phyloP scores from a whole-genome alignment of 92 coral and sea anemone genomes.

The Pocillopora meandrina region DNA sequence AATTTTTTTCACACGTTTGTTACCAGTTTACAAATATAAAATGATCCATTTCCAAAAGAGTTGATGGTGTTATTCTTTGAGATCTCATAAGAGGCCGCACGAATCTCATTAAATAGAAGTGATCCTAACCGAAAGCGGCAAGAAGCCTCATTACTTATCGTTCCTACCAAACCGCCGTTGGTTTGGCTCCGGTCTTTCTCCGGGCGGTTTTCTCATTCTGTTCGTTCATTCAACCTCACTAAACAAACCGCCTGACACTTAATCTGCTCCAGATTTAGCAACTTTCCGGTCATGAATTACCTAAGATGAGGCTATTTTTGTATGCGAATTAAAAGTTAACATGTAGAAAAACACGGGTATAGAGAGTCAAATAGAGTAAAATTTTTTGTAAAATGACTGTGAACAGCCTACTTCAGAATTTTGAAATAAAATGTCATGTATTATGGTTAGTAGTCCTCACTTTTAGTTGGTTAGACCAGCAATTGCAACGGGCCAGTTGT shows the following conservation, averaged over 20 bases:
- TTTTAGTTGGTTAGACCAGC: neutral
- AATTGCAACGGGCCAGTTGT: neutral
- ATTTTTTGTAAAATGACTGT: slow-evolving; percentile 31
- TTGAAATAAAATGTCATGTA: slow-evolving; percentile 21
- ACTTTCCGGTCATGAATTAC: slow-evolving; percentile 1
- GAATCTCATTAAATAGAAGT: too few relatives aligned
- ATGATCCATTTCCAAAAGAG: too few relatives aligned
- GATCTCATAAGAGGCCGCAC: too few relatives aligned
- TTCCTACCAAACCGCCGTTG: too few relatives aligned
- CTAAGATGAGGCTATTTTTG: slow-evolving; percentile 10
- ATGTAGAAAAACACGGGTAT: neutral
- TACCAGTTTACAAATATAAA: too few relatives aligned
- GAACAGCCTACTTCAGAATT: neutral
- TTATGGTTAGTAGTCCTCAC: neutral
- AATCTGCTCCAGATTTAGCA: neutral
- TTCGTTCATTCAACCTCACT: neutral
- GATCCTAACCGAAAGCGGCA: too few relatives aligned
- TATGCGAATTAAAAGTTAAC: slow-evolving; percentile 17
- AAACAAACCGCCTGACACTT: neutral
- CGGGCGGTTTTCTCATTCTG: too few relatives aligned
- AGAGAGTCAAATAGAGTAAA: neutral
- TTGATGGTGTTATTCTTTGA: too few relatives aligned
- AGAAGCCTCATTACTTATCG: too few relatives aligned
- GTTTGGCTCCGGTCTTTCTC: too few relatives aligned
- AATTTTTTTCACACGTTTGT: too few relatives aligned